Evolutionary conservation across 2,113 vertebrate species (phyloP), one percentile per base, ranked within the genome.

Genomic region (Lagopus leucura): DNA sequence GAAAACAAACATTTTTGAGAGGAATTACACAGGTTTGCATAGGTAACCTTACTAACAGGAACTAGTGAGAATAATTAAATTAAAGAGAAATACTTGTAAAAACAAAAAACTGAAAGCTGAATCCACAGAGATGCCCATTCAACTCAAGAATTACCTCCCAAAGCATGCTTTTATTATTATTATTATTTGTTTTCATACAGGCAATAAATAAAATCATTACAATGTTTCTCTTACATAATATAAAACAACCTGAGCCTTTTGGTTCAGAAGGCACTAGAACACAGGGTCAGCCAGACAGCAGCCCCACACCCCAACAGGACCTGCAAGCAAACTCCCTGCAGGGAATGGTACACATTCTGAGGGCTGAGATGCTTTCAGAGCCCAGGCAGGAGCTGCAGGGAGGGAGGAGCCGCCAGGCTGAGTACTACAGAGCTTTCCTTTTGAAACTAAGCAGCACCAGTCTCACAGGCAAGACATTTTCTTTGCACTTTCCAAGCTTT

Each of bases 321-420:
- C n/a, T 2, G 3, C 13, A 13, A 45, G 50, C 18, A 24, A 52
- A 45, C 42, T 4, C 12, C 38, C 25, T 6, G 5, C 4, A 17
- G 12, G 36, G 7, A 7, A 38, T 3, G 10, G 58, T 0, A 63
- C 10, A 8, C 10, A 11, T 12, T 19, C 6, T 13, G 19, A 9
- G 42, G 34, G 28, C 69, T 71, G 60, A 48, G 64, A 48, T 45
- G 8, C 55, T 24, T 32, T 8, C 21, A 69, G 47, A 85, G n/a
- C 76, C 17, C 70, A 87, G 61, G 52, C 34, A 91, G 42, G 32
- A 88, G 24, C 7, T 14, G 24, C 32, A 76, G 20, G 58, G 20
- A 9, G 21, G 20, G 15, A 84, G 57, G 42, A 3, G 2, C 34
- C 15, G 8, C 13, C 38, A 65, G 69, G 18, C n/a, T 4, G 22